These are phyloP conservation scores for Paracentrotus lividus DNA, from an alignment of 53 echinoderm and acorn worm species.

Conservation along the genomic window DNA sequence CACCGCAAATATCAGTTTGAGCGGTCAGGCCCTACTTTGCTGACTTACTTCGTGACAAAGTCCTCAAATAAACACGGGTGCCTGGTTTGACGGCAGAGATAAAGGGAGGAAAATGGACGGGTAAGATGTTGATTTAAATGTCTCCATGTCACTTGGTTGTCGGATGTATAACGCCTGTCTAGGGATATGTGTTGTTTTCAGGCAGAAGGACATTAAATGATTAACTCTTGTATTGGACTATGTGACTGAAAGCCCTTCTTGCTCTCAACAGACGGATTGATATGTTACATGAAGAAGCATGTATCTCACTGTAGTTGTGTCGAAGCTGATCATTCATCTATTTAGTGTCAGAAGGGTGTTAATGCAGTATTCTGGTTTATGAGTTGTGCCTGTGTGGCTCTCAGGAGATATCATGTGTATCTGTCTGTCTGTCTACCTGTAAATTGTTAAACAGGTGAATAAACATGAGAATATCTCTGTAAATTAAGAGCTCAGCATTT, in stretches of 20 bases:
- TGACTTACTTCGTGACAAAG: neutral
- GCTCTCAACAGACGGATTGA: no score
- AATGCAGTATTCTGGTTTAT: neutral
- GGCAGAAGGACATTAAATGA: no score
- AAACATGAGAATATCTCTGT: neutral
- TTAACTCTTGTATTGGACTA: no score
- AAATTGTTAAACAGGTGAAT: neutral
- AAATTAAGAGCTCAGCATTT: neutral
- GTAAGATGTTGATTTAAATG: conserved; percentile 1
- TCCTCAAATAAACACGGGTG: neutral
- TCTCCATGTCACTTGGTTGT: neutral
- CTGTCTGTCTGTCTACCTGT: neutral
- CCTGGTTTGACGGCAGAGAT: neutral
- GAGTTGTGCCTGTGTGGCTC: neutral
- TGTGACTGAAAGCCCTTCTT: no score
- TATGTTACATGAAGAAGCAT: no score
- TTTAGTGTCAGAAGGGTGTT: no score
- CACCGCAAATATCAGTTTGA: neutral
- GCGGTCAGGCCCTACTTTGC: neutral
- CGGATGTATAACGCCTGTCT: neutral
- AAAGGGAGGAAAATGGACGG: neutral
- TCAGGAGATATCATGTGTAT: neutral
- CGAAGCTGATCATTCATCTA: no score
- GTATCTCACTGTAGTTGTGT: no score
- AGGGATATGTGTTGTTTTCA: neutral